Base-by-base conservation (phyloP, 2,888 invertebrate genomes). In the Pyrrhia umbra region DNA sequence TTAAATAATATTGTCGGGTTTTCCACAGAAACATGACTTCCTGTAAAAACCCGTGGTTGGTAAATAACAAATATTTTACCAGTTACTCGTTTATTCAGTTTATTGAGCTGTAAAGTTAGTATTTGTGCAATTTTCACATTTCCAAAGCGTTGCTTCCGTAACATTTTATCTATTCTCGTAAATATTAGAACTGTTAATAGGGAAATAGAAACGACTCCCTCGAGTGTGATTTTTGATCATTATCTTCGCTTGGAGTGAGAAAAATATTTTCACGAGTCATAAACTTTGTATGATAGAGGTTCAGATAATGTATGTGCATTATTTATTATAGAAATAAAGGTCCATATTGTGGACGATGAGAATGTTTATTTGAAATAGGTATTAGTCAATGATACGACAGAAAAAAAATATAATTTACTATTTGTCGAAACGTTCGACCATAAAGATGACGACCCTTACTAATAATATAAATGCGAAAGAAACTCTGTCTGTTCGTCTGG, bases 221-320 rank as follows among this genome's bases (percentile, higher is more conserved):
- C 6, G 79, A 63, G 77, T 76, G 73, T 51, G 58, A 73, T 68
- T 65, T 77, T 61, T 42, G 64, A 68, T 70, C 68, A 78, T 78
- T 79, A 78, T 69, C 64, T 68, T 62, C 58, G 46, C 54, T 52
- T 20, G 49, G 43, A 63, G 58, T 73, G 58, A 37, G 69, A 68
- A 72, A 75, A 72, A 57, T 77, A 73, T 75, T 68, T 75, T 75
- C 61, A 77, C 65, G 75, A 68, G 50, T 68, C 74, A 75, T 75
- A 74, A 75, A 75, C 73, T 76, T 71, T 39, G 60, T 76, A 61
- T 72, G 77, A 76, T 76, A 61, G 75, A 73, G 62, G 78, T 69
- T 54, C 61, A 52, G 46, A 59, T 64, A 74, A 74, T 59, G 27
- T 67, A 67, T 64, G 57, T 72, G 25, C 49, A 58, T 76, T 64